A percentile compares a stretch with the other conserved stretches of the same genome.
These are phyloP conservation scores for Drosophila nannoptera DNA, from an alignment of 1,140 invertebrate genomes.

Conservation along the genomic window DNA sequence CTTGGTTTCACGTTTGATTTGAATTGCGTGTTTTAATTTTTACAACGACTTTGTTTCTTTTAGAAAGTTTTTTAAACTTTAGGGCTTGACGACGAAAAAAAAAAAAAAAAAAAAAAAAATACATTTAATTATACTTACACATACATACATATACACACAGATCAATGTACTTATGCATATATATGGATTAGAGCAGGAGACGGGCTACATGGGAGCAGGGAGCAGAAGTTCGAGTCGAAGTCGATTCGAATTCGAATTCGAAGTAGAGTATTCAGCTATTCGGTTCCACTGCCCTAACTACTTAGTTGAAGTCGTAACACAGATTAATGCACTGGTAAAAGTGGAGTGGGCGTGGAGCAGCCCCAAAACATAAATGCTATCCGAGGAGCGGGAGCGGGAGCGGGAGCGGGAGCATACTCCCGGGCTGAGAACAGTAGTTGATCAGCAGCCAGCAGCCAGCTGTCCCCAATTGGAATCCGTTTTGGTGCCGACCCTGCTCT, in stretches of 20 bases:
- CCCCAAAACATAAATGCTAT: background rate
- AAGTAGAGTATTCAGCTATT: slow-evolving; percentile 13
- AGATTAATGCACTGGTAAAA: slow-evolving; percentile 78
- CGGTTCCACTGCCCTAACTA: slow-evolving; percentile 26
- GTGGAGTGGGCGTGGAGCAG: background rate
- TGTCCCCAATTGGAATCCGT: too few species aligned
- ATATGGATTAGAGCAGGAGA: background rate
- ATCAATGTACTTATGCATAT: background rate
- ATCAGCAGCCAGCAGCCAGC: too few species aligned
- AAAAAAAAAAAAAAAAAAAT: slow-evolving; percentile 32
- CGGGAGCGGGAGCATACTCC: background rate
- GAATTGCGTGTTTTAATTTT: slow-evolving; percentile 63
- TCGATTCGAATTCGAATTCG: too few species aligned
- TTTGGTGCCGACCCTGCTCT: too few species aligned
- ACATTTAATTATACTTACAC: background rate
- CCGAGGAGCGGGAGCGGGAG: background rate
- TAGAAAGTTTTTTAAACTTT: slow-evolving; percentile 72
- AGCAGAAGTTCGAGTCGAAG: background rate
- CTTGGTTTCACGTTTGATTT: slow-evolving; percentile 79
- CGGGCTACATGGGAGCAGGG: background rate
- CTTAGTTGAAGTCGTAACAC: slow-evolving; percentile 66
- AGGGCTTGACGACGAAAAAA: slow-evolving; percentile 3
- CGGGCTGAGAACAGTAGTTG: too few species aligned
- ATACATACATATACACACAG: background rate
- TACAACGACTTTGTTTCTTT: slow-evolving; percentile 42